Conservation (phyloP, 2,797 vertebrate species). For the Pelochelys cantorii region DNA sequence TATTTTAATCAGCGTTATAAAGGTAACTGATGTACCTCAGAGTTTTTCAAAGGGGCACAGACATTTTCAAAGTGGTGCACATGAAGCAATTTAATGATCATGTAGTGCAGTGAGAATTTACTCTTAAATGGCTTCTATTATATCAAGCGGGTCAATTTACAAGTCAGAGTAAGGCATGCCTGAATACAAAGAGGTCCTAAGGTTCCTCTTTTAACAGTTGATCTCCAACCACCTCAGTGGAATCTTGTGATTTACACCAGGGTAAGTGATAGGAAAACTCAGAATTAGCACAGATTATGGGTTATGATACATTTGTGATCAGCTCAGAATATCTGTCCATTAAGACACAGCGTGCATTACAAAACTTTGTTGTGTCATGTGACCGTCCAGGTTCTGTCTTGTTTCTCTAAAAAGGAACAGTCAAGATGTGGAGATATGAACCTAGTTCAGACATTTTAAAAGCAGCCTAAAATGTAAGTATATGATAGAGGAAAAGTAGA, state of each 20-base stretch:
- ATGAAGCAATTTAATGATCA: slow-evolving; percentile 65
- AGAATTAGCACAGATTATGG: slow-evolving; percentile 8
- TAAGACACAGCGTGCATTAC: background rate
- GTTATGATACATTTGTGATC: slow-evolving; percentile 52
- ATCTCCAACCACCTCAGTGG: background rate
- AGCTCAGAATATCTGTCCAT: slow-evolving; percentile 45
- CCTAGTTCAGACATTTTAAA: background rate
- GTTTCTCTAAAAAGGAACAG: slow-evolving; percentile 13
- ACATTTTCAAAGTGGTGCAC: slow-evolving; percentile 66
- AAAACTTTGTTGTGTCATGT: slow-evolving; percentile 29
- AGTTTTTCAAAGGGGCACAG: slow-evolving; percentile 54
- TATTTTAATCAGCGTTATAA: slow-evolving; percentile 63
- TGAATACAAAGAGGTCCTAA: slow-evolving; percentile 53
- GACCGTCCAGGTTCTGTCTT: background rate
- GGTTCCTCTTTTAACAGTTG: slow-evolving; percentile 6
- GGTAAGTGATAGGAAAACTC: slow-evolving; percentile 32
- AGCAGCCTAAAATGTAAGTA: background rate
- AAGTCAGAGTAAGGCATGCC: slow-evolving; percentile 51
- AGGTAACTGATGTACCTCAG: slow-evolving; percentile 43
- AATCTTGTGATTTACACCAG: slow-evolving; percentile 24
- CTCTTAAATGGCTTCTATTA: slow-evolving; percentile 68
- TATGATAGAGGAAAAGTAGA: background rate
- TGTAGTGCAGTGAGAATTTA: slow-evolving; percentile 53
- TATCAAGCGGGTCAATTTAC: slow-evolving; percentile 68
- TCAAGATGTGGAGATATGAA: background rate